Base-by-base conservation (phyloP, 2,797 vertebrate genomes). In the Carapus acus region DNA sequence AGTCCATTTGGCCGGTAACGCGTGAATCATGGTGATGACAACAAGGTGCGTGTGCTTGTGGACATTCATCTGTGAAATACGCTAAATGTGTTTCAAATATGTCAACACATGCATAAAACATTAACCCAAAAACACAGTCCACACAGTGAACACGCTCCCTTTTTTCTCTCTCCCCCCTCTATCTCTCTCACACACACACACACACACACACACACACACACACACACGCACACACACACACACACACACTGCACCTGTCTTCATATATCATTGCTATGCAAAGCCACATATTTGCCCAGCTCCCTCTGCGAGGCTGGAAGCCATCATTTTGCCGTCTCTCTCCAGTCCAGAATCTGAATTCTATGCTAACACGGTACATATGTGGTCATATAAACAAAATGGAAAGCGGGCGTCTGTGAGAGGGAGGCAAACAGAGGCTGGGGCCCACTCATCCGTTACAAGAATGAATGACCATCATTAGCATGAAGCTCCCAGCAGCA, bases 381-480 rank as follows among this genome's bases (percentile, higher is more conserved):
- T 71, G 41, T 65, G 60, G 53, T 69, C 52, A 66, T 62, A 68
- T 60, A 48, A 71, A 48, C 40, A 56, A 73, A 67, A 73, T 76
- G 67, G 74, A 52, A 78, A 64, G 62, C 15, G 24, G 69, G 69
- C 43, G 46, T 71, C 54, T 71, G 73, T 71, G 74, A 71, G 72
- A 73, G 71, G 57, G 54, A 63, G 62, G 73, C 59, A 69, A 71
- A 74, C 73, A 75, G 77, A 76, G 68, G 78, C 77, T 68, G 78
- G 77, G 83, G 78, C 79, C 70, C 80, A 77, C 76, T 82, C 82
- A 83, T 77, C 80, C 78, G 87, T 84, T 90, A 72, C 85, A 65
- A 85, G 90, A 85, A 86, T 91, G 91, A 94, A 94, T 92, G 89
- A 83, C 89, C 89, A 86, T 93, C 90, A 93, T 94, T 93, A 93